A percentile compares a stretch with the other conserved stretches of the same genome.
Conservation (phyloP, 1,140 invertebrate species). For the Bursaphelenchus mucronatus region DNA sequence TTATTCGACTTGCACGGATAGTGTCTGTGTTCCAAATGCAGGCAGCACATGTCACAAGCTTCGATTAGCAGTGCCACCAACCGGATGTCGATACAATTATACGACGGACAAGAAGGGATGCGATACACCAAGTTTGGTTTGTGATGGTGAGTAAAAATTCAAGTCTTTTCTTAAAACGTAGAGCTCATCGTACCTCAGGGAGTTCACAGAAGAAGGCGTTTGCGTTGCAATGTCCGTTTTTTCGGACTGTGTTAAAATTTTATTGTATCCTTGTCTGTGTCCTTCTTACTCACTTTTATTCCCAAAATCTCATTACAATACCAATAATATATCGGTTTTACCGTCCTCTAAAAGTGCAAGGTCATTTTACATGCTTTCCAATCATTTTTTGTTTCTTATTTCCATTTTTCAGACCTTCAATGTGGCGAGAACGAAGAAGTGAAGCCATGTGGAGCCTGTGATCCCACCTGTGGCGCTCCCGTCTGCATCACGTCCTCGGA, state of each 20-base stretch:
- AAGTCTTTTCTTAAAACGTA: no score
- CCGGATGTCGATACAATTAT: not conserved
- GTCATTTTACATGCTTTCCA: no score
- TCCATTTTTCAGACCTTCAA: not conserved
- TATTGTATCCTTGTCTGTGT: no score
- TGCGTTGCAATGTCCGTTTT: no score
- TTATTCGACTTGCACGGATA: slow-evolving; percentile 12
- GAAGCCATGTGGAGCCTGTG: slow-evolving; percentile 18
- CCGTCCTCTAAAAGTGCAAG: no score
- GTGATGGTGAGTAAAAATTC: not conserved
- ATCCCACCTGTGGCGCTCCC: slow-evolving; percentile 13
- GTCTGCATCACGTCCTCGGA: slow-evolving; percentile 1
- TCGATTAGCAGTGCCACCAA: not conserved
- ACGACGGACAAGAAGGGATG: slow-evolving; percentile 5
- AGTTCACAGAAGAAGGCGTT: no score
- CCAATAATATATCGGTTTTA: no score
- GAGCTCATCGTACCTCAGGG: no score
- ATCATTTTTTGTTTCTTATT: no score
- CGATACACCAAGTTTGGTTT: not conserved
- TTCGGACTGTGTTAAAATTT: no score
- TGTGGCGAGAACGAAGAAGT: slow-evolving; percentile 21
- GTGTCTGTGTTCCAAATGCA: slow-evolving; percentile 4
- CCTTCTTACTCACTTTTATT: no score
- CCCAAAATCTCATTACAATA: no score
- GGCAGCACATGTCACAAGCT: slow-evolving; percentile 2